Conservation (phyloP, 1,140 invertebrate genomes). For the Protaetia brevitarsis region DNA sequence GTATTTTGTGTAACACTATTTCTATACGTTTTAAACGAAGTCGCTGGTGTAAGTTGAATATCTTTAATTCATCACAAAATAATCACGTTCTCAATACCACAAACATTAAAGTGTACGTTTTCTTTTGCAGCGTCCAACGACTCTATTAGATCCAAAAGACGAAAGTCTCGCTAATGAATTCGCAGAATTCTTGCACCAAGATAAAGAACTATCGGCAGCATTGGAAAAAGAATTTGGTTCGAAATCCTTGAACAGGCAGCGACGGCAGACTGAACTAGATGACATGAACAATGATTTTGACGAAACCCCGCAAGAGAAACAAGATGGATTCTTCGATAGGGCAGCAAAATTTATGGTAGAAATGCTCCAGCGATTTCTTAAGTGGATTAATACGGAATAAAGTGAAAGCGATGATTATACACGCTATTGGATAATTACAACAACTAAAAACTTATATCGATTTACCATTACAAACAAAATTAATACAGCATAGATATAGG, state of each 20-base stretch:
- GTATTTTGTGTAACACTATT: not conserved
- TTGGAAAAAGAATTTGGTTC: slow-evolving; percentile 29
- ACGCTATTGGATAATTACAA: not conserved
- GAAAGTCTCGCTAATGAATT: slow-evolving; percentile 26
- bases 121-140: not conserved
- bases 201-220: slow-evolving; percentile 36
- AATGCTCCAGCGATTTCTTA: slow-evolving; percentile 47
- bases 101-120: too few relatives aligned
- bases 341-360: slow-evolving; percentile 48
- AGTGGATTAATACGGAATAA: slow-evolving; percentile 46
- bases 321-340: slow-evolving; percentile 45
- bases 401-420: not conserved
- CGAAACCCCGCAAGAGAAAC: slow-evolving; percentile 28
- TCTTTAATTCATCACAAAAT: not conserved
- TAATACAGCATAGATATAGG: too few relatives aligned
- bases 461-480: too few relatives aligned
- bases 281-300: slow-evolving; percentile 29
- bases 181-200: slow-evolving; percentile 40
- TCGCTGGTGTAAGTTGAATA: not conserved
- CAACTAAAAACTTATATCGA: too few relatives aligned
- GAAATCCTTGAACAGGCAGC: slow-evolving; percentile 26
- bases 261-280: slow-evolving; percentile 32
- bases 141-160: not conserved
- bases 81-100: too few relatives aligned
- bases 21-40: not conserved